Evolutionary conservation across 2,888 invertebrate genomes (phyloP), one percentile per base, ranked within the genome.

Genomic region (Exephanes ischioxanthus): DNA sequence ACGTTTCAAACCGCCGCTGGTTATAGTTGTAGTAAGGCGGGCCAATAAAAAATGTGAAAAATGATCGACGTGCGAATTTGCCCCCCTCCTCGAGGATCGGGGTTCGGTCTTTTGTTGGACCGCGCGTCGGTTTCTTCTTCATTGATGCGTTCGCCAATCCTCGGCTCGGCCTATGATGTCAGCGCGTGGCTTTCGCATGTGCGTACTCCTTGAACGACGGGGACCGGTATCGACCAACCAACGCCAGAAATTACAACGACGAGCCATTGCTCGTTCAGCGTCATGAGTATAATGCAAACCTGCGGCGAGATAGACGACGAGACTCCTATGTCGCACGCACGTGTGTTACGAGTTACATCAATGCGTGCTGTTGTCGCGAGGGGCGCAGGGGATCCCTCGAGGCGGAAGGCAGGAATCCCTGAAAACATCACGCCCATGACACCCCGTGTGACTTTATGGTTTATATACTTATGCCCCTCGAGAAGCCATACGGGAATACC

Each of bases 31-130:
- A 48, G 45, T 48, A 6, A 68, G 6, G 53, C 71, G 61, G 66
- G 68, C 83, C 85, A 83, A 86, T 87, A 88, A 85, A 87, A 87
- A 87, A 88, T 83, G 58, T 87, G 87, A 88, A 85, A 87, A 88
- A 86, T 88, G 81, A 87, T 86, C 78, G 80, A 87, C 80, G 87
- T 83, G 84, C 86, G 78, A 86, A 87, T 76, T 80, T 83, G 63
- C 58, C 41, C 73, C 66, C 61, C 73, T 48, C 73, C 33, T 75
- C 63, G 16, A 4, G 14, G 51, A n/a, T 19, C 73, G 16, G 79
- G 48, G 41, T 19, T 26, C 53, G 41, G 30, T 63, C 63, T 70
- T 61, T 79, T 83, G 73, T 79, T 63, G n/a, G 68, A 33, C n/a
- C 72, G n/a, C 78, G 73, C 16, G 45, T 48, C 45, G 45, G 45